These are phyloP conservation scores for Eulithis prunata DNA, from an alignment of 2,888 invertebrate genomes.

Conservation along the genomic window DNA sequence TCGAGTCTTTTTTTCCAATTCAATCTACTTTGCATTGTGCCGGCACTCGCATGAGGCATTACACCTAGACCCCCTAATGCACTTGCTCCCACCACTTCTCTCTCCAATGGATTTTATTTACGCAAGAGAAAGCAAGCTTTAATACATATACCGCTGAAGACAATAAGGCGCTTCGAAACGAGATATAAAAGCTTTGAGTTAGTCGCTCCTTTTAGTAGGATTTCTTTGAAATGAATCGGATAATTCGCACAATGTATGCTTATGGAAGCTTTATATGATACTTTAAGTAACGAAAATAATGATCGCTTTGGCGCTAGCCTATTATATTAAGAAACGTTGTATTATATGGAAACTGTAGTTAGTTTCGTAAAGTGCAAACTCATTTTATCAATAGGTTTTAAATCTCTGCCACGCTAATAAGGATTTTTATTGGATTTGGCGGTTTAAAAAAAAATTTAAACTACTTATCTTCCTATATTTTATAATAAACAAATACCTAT, in stretches of 20 bases:
- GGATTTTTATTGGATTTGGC: too few relatives aligned
- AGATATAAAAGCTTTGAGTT: constrained; percentile 85
- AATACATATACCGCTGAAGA: constrained; percentile 82
- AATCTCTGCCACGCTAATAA: background rate
- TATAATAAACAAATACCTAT: constrained; percentile 15
- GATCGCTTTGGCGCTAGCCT: constrained; percentile 39
- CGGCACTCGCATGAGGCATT: constrained; percentile 82
- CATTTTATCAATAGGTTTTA: too few relatives aligned
- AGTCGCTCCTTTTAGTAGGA: constrained; percentile 80
- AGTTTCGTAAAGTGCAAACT: background rate
- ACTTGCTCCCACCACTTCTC: constrained; percentile 77
- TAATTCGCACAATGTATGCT: constrained; percentile 80
- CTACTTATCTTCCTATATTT: too few relatives aligned
- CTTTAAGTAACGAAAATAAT: constrained; percentile 71
- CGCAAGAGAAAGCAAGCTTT: constrained; percentile 83
- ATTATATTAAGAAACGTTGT: too few relatives aligned
- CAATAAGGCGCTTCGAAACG: constrained; percentile 81
- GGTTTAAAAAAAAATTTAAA: too few relatives aligned
- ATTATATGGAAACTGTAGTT: background rate
- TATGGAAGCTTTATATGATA: constrained; percentile 64
- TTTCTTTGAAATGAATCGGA: constrained; percentile 84
- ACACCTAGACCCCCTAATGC: constrained; percentile 76
- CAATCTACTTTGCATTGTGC: constrained; percentile 84
- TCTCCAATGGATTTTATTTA: constrained; percentile 81
- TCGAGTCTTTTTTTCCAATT: constrained; percentile 81